Evolutionary conservation across 1,140 invertebrate species (phyloP).

Genomic region (Caenorhabditis remanei): DNA sequence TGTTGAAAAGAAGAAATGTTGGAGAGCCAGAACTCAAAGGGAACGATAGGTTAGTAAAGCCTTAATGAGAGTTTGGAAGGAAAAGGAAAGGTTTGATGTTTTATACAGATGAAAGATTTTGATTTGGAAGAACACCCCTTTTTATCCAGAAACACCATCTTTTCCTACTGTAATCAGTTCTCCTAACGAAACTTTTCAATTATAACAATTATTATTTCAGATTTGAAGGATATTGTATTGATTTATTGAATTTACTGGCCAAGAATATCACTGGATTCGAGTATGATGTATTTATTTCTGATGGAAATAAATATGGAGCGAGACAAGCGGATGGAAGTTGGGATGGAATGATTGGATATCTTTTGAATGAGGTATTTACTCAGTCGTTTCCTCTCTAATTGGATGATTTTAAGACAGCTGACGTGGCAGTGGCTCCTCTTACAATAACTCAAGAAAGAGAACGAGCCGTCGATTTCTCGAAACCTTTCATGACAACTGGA

Average conservation of each 20-base stretch:
- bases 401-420: constrained; percentile 82
- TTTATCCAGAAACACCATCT: too few relatives aligned
- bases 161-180: too few relatives aligned
- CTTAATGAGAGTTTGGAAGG: neutral
- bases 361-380: constrained; percentile 71
- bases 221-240: constrained; percentile 79
- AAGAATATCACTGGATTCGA: constrained; percentile 75
- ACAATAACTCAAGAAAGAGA: constrained; percentile 92
- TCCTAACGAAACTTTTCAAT: too few relatives aligned
- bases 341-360: constrained; percentile 78
- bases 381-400: neutral
- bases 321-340: constrained; percentile 77
- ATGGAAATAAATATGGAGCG: constrained; percentile 68
- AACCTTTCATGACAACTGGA: constrained; percentile 96
- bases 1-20: constrained; percentile 74
- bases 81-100: too few relatives aligned
- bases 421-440: constrained; percentile 93
- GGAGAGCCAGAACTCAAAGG: constrained; percentile 70
- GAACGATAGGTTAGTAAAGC: constrained; percentile 68
- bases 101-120: too few relatives aligned
- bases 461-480: constrained; percentile 93
- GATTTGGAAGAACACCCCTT: too few relatives aligned
- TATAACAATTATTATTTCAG: neutral
- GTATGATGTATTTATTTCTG: constrained; percentile 63
- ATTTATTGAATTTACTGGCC: constrained; percentile 71